phyloP scores from a whole-genome alignment of 2,113 vertebrate species.

The Mormyrus iriodes region DNA sequence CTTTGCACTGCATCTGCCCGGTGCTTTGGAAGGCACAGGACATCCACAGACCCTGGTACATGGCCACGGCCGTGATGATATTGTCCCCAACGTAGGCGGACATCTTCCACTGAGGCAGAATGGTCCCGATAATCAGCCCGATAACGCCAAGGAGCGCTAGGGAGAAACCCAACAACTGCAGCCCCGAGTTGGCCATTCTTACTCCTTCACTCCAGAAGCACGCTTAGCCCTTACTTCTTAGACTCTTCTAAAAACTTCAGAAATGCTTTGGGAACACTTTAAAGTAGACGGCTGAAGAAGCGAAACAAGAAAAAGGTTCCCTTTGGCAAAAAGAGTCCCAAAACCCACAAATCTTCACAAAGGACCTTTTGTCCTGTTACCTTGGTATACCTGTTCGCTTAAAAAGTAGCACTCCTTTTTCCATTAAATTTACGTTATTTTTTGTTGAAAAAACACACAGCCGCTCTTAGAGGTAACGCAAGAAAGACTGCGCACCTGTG shows the following conservation, averaged over 20 bases:
- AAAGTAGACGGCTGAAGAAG: not conserved
- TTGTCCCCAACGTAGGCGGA: slow-evolving; percentile 76
- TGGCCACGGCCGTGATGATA: slow-evolving; percentile 76
- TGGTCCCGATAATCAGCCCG: slow-evolving; percentile 68
- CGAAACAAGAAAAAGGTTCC: not conserved
- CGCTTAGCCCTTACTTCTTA: not conserved
- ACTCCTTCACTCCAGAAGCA: not conserved
- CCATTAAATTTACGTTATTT: not conserved
- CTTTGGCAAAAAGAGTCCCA: not conserved
- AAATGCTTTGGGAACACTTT: not conserved
- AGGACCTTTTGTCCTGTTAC: not conserved
- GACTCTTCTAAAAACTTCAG: not conserved
- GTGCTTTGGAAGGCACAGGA: slow-evolving; percentile 75
- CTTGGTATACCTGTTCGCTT: slow-evolving; percentile 48
- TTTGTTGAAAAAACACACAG: not conserved
- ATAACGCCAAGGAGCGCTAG: slow-evolving; percentile 66
- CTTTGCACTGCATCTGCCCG: slow-evolving; percentile 75
- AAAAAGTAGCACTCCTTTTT: not conserved
- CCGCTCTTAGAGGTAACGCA: not conserved
- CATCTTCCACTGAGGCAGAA: slow-evolving; percentile 82
- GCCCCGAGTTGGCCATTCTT: slow-evolving; percentile 74
- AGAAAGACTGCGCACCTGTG: slow-evolving; percentile 51
- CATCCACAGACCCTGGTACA: slow-evolving; percentile 84
- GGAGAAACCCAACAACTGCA: slow-evolving; percentile 78
- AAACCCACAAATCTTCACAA: not conserved